phyloP scores from a whole-genome alignment of 2,797 vertebrate genomes.

The Argyrosomus regius region DNA sequence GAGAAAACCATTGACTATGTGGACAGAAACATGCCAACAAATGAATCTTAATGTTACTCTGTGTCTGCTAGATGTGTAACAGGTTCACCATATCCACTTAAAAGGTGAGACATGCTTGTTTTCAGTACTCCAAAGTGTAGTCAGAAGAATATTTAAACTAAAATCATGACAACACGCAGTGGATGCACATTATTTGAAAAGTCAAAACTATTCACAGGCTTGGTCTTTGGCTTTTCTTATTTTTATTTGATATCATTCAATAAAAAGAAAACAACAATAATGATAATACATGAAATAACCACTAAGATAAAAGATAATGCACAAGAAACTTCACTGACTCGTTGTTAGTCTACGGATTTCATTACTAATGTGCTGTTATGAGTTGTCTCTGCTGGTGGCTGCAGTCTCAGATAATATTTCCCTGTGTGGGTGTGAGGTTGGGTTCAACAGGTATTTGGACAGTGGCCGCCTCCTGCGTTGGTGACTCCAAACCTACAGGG shows the following conservation, averaged over 20 bases:
- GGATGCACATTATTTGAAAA: neutral
- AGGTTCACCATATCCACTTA: neutral
- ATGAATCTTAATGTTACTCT: neutral
- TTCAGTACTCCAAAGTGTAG: neutral
- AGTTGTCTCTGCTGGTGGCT: neutral
- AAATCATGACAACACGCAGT: constrained; percentile 3
- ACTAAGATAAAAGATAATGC: neutral
- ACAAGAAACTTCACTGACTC: neutral
- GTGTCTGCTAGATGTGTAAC: neutral
- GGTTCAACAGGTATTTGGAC: constrained; percentile 27
- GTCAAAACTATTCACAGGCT: neutral
- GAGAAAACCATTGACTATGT: neutral
- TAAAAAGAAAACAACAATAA: neutral
- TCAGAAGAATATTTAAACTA: neutral
- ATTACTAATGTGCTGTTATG: neutral
- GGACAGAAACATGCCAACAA: neutral
- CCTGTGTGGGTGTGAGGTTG: constrained; percentile 11
- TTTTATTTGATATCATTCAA: constrained; percentile 28
- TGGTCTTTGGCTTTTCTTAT: neutral
- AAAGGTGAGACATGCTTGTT: neutral
- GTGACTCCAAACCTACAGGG: constrained; percentile 40
- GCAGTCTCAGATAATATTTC: constrained; percentile 25
- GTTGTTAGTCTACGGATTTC: neutral
- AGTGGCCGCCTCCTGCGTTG: constrained; percentile 6
- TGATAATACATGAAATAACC: neutral